These are phyloP conservation scores for Meriones unguiculatus DNA, from an alignment of 2,113 vertebrate species.

Conservation along the genomic window DNA sequence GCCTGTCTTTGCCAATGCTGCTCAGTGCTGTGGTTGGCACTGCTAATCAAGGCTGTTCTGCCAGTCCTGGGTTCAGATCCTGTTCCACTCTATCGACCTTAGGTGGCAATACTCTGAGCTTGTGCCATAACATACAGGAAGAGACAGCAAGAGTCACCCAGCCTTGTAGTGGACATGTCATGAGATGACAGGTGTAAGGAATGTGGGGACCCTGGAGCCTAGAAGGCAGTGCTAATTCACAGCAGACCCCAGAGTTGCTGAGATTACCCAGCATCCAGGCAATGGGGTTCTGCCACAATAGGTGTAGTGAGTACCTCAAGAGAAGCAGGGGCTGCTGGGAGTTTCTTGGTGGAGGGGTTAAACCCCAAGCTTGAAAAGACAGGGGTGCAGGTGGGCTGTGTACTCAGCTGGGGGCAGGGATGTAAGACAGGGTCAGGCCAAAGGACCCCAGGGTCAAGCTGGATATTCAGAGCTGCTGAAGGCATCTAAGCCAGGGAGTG, in stretches of 20 bases:
- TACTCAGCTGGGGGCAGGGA: too few species aligned
- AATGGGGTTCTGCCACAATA: background rate
- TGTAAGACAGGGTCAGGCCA: background rate
- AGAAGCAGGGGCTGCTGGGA: background rate
- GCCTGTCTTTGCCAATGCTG: background rate
- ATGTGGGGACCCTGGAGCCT: background rate
- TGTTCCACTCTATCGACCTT: background rate
- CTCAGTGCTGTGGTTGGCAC: background rate
- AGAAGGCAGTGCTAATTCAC: fast-evolving
- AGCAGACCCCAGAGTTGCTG: too few species aligned
- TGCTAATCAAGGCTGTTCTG: background rate
- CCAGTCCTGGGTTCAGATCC: background rate
- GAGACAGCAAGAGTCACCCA: background rate
- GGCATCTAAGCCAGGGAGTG: background rate
- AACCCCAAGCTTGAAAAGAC: background rate
- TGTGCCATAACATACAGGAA: background rate
- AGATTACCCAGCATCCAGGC: background rate
- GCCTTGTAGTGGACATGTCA: background rate
- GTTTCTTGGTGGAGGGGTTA: background rate
- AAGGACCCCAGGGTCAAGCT: background rate
- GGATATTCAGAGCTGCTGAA: background rate
- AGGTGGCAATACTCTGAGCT: background rate
- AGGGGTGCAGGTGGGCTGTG: background rate
- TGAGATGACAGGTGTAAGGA: background rate
- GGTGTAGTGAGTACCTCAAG: background rate